Percentiles rank a stretch among this genome's conserved stretches.
phyloP scores from a whole-genome alignment of 2,888 invertebrate genomes.

The Mesopsocus fuscifrons region DNA sequence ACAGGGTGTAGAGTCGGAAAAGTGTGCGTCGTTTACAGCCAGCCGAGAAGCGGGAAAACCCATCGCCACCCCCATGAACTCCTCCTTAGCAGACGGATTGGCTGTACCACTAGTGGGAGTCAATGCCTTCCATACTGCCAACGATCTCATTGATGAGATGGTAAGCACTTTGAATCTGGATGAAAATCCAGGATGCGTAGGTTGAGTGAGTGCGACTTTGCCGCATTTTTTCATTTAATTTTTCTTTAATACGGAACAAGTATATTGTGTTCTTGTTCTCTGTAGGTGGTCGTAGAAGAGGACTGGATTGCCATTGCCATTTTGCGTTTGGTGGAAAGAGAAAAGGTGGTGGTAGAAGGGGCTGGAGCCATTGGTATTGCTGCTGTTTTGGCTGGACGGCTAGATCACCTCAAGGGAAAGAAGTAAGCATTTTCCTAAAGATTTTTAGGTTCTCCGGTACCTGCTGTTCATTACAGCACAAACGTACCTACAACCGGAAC shows the following conservation, averaged over 20 bases:
- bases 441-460: no score
- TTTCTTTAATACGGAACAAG: no score
- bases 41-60: constrained; percentile 54
- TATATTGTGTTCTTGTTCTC: constrained; percentile 5
- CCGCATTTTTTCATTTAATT: no score
- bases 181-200: no score
- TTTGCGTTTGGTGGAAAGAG: constrained; percentile 55
- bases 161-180: constrained; percentile 27
- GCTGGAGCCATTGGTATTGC: constrained; percentile 76
- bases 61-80: constrained; percentile 39
- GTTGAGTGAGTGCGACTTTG: neutral
- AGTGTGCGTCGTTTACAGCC: constrained; percentile 66
- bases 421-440: constrained; percentile 31
- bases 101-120: constrained; percentile 76
- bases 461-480: no score
- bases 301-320: constrained; percentile 72
- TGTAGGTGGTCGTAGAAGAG: constrained; percentile 52
- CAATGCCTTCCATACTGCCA: constrained; percentile 61
- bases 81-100: constrained; percentile 73
- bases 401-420: constrained; percentile 64
- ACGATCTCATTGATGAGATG: constrained; percentile 55
- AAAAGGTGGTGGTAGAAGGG: constrained; percentile 82
- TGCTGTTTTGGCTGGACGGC: constrained; percentile 59
- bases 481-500: no score
- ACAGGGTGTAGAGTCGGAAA: constrained; percentile 81